Percentiles rank a stretch among this genome's conserved stretches.
These are phyloP conservation scores for Eucidaris tribuloides DNA, from an alignment of 35 echinoderm and acorn worm genomes.

Conservation along the genomic window DNA sequence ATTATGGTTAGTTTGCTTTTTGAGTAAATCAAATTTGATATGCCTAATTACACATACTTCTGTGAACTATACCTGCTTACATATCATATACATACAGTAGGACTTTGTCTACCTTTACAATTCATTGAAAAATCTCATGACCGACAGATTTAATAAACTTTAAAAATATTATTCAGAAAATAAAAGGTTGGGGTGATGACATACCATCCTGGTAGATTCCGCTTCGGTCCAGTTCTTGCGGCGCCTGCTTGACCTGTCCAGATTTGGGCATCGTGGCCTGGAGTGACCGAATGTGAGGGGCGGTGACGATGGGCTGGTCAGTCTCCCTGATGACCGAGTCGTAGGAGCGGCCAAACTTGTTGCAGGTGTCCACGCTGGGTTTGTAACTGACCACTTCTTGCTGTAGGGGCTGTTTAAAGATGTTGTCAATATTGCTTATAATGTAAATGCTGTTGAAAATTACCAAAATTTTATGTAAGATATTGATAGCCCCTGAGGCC, in stretches of 20 bases:
- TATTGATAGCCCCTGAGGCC: not conserved
- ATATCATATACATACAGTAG: too few species aligned
- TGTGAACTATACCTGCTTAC: too few species aligned
- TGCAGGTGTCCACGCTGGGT: slow-evolving; percentile 75
- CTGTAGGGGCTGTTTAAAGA: slow-evolving; percentile 57
- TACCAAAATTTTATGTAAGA: too few species aligned
- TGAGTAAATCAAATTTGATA: too few species aligned
- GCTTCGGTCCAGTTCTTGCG: slow-evolving; percentile 24
- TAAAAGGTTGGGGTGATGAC: too few species aligned
- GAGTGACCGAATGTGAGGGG: slow-evolving; percentile 60
- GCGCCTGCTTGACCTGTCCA: slow-evolving; percentile 13
- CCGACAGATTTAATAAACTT: too few species aligned
- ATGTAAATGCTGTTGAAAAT: too few species aligned
- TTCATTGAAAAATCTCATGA: too few species aligned
- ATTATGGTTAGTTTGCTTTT: too few species aligned
- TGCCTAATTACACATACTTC: too few species aligned
- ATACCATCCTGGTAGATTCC: not conserved
- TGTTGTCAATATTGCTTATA: not conserved
- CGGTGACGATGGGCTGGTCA: slow-evolving; percentile 50
- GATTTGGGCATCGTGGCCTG: slow-evolving; percentile 14
- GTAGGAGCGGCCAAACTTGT: slow-evolving; percentile 65
- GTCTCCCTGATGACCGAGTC: slow-evolving; percentile 69
- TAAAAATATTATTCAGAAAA: too few species aligned
- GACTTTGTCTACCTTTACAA: too few species aligned
- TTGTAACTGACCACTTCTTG: slow-evolving; percentile 82